Conservation (phyloP, 2,888 invertebrate species). For the Xanthorhoe spadicearia region DNA sequence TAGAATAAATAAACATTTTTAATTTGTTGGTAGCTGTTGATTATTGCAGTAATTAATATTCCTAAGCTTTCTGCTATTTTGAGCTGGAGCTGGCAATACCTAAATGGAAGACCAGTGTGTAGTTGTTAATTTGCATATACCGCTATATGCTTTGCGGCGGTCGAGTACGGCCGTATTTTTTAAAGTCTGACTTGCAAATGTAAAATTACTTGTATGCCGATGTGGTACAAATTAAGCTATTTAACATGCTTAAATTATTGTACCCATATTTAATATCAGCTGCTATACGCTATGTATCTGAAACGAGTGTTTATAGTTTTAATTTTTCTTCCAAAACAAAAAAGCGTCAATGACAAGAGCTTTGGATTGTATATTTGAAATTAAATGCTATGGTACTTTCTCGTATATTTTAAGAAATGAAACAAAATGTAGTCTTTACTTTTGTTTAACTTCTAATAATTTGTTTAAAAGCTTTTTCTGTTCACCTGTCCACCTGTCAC, state of each 20-base stretch:
- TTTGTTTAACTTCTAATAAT: not conserved
- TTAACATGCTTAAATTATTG: too few relatives aligned
- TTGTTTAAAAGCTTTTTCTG: constrained; percentile 13
- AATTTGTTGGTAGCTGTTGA: constrained; percentile 12
- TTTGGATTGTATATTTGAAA: too few relatives aligned
- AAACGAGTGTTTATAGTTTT: too few relatives aligned
- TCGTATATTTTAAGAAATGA: too few relatives aligned
- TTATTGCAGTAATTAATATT: not conserved
- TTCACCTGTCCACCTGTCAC: constrained; percentile 13
- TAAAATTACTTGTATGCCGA: too few relatives aligned
- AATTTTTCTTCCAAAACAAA: too few relatives aligned
- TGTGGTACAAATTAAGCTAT: too few relatives aligned
- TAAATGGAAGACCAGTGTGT: not conserved
- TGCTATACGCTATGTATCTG: too few relatives aligned
- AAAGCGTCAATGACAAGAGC: too few relatives aligned
- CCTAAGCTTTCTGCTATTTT: not conserved
- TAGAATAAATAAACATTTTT: constrained; percentile 23
- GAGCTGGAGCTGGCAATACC: not conserved
- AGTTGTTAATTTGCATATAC: not conserved
- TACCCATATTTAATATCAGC: too few relatives aligned
- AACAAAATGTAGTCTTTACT: not conserved
- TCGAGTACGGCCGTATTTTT: not conserved
- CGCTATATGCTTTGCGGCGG: not conserved
- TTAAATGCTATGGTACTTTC: too few relatives aligned
- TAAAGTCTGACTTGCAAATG: not conserved